Percentiles rank a stretch among this genome's conserved stretches.
Evolutionary conservation across 2,797 vertebrate species (phyloP).

Genomic region (Rhinella marina): DNA sequence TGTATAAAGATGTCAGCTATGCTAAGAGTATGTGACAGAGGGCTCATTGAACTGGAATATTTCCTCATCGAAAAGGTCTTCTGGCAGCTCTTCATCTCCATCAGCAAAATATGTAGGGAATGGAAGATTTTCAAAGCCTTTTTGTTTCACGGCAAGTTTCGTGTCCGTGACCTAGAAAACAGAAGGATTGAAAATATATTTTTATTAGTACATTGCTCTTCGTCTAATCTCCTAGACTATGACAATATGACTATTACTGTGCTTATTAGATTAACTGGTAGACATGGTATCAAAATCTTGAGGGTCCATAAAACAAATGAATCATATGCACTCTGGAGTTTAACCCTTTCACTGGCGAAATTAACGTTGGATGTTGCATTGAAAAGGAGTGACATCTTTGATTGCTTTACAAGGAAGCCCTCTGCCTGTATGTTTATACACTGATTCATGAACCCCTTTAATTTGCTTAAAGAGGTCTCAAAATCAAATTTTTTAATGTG

Average conservation of each 20-base stretch:
- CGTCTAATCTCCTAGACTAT: background rate
- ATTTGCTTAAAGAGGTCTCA: too few species aligned
- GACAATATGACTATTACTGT: background rate
- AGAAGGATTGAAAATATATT: background rate
- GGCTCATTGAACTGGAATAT: constrained; percentile 82
- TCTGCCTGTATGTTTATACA: too few species aligned
- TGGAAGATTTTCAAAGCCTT: constrained; percentile 76
- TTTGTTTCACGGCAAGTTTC: constrained; percentile 72
- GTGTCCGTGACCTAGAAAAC: constrained; percentile 84
- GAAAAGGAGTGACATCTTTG: too few species aligned
- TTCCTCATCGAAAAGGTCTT: constrained; percentile 87
- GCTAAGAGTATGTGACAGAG: constrained; percentile 77
- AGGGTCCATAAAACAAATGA: too few species aligned
- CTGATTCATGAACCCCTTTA: too few species aligned
- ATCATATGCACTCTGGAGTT: too few species aligned
- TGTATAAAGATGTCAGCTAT: constrained; percentile 15
- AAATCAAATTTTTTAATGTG: too few species aligned
- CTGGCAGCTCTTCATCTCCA: constrained; percentile 85
- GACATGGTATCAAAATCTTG: too few species aligned
- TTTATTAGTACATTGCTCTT: background rate
- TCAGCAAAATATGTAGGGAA: constrained; percentile 93
- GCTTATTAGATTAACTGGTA: too few species aligned
- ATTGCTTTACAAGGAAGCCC: too few species aligned
- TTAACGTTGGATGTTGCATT: too few species aligned
- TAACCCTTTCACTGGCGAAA: too few species aligned